These are phyloP conservation scores for Cyphomyrus discorhynchus DNA, from an alignment of 2,113 vertebrate genomes.

Conservation along the genomic window DNA sequence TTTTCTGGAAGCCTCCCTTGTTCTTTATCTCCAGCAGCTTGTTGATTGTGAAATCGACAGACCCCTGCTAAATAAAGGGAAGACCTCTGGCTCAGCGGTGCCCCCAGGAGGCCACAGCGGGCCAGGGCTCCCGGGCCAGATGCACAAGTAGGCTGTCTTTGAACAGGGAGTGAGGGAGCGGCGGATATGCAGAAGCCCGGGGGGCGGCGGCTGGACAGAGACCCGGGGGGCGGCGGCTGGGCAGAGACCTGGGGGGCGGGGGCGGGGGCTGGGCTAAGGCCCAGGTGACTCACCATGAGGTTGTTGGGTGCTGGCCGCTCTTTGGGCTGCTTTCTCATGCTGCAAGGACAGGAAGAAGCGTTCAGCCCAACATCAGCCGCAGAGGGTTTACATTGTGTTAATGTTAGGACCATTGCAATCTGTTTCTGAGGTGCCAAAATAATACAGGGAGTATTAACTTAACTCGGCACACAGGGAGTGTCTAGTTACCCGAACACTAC, in stretches of 20 bases:
- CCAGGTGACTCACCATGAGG: conserved; percentile 78
- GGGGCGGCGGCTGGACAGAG: background rate
- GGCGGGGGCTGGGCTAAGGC: background rate
- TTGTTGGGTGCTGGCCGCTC: conserved; percentile 93
- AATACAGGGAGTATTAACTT: background rate
- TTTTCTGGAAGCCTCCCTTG: conserved; percentile 3
- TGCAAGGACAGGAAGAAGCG: conserved; percentile 36
- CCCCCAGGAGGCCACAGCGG: background rate
- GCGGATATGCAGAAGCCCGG: background rate
- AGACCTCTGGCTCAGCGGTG: background rate
- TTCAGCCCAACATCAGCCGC: background rate
- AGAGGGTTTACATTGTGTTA: background rate
- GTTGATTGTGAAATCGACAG: conserved; percentile 41
- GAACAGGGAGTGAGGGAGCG: background rate
- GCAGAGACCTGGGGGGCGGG: background rate
- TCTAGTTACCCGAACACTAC: background rate
- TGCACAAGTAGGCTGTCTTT: no score
- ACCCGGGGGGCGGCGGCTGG: background rate
- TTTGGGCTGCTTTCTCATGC: conserved; percentile 90
- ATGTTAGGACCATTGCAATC: background rate
- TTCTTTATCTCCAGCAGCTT: conserved; percentile 39
- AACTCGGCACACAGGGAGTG: background rate
- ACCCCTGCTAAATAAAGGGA: conserved; percentile 36
- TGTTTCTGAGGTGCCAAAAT: background rate
- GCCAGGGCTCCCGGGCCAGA: background rate